phyloP scores from a whole-genome alignment of 2,113 vertebrate species.

The Anoura caudifer region DNA sequence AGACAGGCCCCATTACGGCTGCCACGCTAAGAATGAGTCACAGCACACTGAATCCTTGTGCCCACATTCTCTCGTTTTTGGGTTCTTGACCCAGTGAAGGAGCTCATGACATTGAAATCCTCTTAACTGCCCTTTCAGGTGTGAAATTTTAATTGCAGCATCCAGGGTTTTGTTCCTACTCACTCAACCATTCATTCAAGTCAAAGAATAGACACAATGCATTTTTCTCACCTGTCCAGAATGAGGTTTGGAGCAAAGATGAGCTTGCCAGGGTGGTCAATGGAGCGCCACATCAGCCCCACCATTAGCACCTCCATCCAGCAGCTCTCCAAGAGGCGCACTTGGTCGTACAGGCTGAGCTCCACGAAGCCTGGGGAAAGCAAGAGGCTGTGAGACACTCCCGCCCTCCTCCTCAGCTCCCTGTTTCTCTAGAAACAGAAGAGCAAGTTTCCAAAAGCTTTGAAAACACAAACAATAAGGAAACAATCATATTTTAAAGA shows the following conservation, averaged over 20 bases:
- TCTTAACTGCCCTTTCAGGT: not conserved
- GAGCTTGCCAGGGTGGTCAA: conserved; percentile 95
- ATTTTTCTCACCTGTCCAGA: conserved; percentile 88
- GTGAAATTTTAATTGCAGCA: conserved; percentile 17
- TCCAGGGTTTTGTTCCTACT: not conserved
- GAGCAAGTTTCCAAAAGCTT: not conserved
- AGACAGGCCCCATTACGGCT: not conserved
- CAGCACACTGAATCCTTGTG: not conserved
- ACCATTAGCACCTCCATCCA: conserved; percentile 98
- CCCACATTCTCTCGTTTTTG: not conserved
- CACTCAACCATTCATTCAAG: not conserved
- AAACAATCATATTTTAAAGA: not conserved
- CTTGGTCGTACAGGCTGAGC: conserved; percentile 92
- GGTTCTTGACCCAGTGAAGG: not conserved
- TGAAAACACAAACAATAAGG: not conserved
- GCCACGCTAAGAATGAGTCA: not conserved
- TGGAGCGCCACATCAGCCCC: conserved; percentile 97
- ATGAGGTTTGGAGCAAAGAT: conserved; percentile 96
- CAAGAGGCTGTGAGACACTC: conserved; percentile 55
- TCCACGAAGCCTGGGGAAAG: conserved; percentile 90
- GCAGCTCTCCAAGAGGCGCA: conserved; percentile 95
- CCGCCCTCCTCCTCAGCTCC: not conserved
- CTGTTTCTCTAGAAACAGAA: not conserved
- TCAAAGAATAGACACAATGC: not conserved
- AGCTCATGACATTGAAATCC: not conserved